Evolutionary conservation across 2,888 invertebrate species (phyloP).

Genomic region (Coelopa pilipes): DNA sequence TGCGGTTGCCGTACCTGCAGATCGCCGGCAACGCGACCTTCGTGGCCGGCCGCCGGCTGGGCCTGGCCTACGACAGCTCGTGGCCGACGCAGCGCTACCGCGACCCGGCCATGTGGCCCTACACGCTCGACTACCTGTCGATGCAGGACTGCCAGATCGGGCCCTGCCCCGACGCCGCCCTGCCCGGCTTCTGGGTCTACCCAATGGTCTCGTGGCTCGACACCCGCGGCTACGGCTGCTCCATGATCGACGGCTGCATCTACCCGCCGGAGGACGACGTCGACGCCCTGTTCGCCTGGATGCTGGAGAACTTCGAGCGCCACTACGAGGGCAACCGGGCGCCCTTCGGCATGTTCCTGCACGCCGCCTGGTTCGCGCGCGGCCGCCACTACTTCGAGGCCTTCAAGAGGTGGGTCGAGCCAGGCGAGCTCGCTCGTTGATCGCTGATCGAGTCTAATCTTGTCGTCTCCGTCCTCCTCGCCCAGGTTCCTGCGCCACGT

Average conservation of each 20-base stretch:
- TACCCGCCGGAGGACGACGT: slow-evolving; percentile 67
- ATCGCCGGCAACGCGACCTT: slow-evolving; percentile 70
- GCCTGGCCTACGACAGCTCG: slow-evolving; percentile 71
- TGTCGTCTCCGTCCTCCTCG: slow-evolving; percentile 40
- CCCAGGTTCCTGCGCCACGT: slow-evolving; percentile 71
- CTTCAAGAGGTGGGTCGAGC: slow-evolving; percentile 61
- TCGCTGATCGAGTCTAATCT: no score
- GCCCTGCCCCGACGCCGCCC: slow-evolving; percentile 68
- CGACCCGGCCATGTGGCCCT: slow-evolving; percentile 72
- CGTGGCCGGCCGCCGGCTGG: slow-evolving; percentile 66
- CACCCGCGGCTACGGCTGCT: slow-evolving; percentile 67
- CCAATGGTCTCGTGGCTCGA: slow-evolving; percentile 72
- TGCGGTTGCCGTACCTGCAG: slow-evolving; percentile 71
- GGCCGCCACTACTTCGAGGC: slow-evolving; percentile 68
- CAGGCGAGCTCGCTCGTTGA: no score
- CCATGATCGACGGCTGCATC: slow-evolving; percentile 71
- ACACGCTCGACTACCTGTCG: slow-evolving; percentile 71
- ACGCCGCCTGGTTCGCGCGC: slow-evolving; percentile 73
- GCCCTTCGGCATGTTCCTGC: slow-evolving; percentile 76
- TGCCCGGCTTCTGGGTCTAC: slow-evolving; percentile 72
- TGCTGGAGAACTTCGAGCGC: slow-evolving; percentile 73
- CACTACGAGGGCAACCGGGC: slow-evolving; percentile 74
- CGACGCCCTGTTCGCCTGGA: slow-evolving; percentile 70
- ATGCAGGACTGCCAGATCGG: slow-evolving; percentile 70
- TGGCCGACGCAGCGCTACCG: slow-evolving; percentile 69